Percentiles rank a stretch among this genome's conserved stretches.
Conservation (phyloP, 2,888 invertebrate genomes). For the Dysmachus trigonus region DNA sequence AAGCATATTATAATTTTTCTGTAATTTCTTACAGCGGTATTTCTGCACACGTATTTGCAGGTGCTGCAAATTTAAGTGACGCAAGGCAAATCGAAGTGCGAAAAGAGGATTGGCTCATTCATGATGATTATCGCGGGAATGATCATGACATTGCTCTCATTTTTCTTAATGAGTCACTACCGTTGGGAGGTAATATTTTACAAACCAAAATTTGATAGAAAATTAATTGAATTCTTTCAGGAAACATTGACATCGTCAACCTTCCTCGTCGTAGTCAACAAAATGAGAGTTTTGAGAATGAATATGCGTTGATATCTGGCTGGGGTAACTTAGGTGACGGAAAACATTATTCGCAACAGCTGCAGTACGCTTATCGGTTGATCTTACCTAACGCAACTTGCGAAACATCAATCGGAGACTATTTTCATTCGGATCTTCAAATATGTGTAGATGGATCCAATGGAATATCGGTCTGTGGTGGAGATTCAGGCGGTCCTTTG, state of each 20-base stretch:
- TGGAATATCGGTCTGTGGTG: slow-evolving; percentile 58
- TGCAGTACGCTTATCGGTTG: neutral
- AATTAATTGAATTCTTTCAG: neutral
- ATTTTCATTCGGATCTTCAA: slow-evolving; percentile 51
- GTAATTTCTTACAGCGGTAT: neutral
- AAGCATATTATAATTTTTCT: neutral
- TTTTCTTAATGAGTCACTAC: slow-evolving; percentile 57
- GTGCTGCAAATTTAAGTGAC: neutral
- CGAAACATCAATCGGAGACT: neutral
- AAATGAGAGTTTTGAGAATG: neutral
- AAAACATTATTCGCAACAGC: neutral
- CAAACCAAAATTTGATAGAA: neutral
- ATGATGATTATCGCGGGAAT: slow-evolving; percentile 59
- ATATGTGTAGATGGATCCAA: slow-evolving; percentile 57
- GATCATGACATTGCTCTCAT: slow-evolving; percentile 62
- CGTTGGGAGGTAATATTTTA: slow-evolving; percentile 54
- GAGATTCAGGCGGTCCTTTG: slow-evolving; percentile 54
- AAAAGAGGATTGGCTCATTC: slow-evolving; percentile 55
- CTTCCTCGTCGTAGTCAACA: neutral
- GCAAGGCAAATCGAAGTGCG: slow-evolving; percentile 25
- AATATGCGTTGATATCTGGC: neutral
- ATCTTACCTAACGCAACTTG: neutral
- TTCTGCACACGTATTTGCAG: neutral
- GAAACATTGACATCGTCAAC: neutral
- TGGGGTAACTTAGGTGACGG: slow-evolving; percentile 9